Conservation (phyloP, 2,888 invertebrate genomes). For the Polydrusus tereticollis region DNA sequence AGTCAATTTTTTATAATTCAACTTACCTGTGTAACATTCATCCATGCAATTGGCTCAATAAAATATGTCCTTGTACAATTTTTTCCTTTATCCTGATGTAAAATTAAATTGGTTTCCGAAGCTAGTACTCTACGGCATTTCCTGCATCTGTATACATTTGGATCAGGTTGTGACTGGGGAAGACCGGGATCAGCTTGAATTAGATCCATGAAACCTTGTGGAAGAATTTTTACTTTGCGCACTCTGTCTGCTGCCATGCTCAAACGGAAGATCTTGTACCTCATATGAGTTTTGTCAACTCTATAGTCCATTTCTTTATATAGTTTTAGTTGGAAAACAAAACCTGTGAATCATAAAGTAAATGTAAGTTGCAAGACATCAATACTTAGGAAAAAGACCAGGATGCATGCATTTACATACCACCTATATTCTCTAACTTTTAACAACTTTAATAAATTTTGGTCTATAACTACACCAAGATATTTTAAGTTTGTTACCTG, state of each 20-base stretch:
- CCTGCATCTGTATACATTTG: constrained; percentile 86
- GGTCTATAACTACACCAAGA: no score
- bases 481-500: no score
- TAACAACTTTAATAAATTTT: no score
- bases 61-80: constrained; percentile 83
- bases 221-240: constrained; percentile 86
- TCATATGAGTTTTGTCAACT: constrained; percentile 77
- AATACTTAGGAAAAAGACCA: no score
- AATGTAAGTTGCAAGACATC: no score
- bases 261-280: constrained; percentile 81
- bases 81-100: constrained; percentile 71
- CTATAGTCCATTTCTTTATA: constrained; percentile 83
- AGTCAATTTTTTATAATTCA: no score
- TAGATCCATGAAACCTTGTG: constrained; percentile 81
- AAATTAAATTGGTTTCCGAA: constrained; percentile 81
- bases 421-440: no score
- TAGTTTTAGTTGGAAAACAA: constrained; percentile 82
- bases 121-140: constrained; percentile 87
- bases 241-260: constrained; percentile 86
- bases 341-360: constrained; percentile 69
- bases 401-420: no score
- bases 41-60: constrained; percentile 92
- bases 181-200: constrained; percentile 86
- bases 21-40: constrained; percentile 66
- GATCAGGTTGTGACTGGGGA: constrained; percentile 79